Evolutionary conservation across 2,113 vertebrate species (phyloP).

Genomic region (Cisticola juncidis): DNA sequence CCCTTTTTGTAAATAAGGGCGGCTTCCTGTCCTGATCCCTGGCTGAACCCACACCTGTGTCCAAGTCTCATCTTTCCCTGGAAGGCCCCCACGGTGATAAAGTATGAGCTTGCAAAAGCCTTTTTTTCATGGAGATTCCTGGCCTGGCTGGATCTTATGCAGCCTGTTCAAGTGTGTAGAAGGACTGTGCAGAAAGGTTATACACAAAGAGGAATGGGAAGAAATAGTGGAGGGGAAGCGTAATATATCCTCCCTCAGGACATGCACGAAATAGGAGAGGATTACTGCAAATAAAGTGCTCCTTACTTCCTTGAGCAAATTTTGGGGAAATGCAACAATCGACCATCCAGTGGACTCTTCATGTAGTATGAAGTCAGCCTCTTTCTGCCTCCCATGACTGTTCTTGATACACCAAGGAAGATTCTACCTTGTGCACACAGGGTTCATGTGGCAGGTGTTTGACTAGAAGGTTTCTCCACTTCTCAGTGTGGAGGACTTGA

Average conservation of each 20-base stretch:
- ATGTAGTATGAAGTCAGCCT: fast-evolving
- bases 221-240: not conserved
- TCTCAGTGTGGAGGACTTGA: not conserved
- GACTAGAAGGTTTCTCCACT: not conserved
- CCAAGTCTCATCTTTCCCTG: too few species aligned
- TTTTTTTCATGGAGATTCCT: not conserved
- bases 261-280: not conserved
- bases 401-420: not conserved
- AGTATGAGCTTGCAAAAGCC: not conserved
- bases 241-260: not conserved
- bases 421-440: not conserved
- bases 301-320: not conserved
- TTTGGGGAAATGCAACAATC: not conserved
- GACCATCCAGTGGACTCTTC: too few species aligned
- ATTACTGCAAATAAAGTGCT: not conserved
- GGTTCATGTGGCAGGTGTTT: fast-evolving
- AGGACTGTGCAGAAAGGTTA: not conserved
- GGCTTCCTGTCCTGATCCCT: too few species aligned
- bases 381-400: not conserved
- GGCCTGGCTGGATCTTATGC: not conserved
- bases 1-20: too few species aligned
- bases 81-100: too few species aligned
- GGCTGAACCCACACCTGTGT: too few species aligned
- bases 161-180: not conserved
- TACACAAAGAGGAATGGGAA: not conserved